A percentile compares a stretch with the other conserved stretches of the same genome.
Conservation (phyloP, 2,797 vertebrate species). For the Tragelaphus eurycerus region DNA sequence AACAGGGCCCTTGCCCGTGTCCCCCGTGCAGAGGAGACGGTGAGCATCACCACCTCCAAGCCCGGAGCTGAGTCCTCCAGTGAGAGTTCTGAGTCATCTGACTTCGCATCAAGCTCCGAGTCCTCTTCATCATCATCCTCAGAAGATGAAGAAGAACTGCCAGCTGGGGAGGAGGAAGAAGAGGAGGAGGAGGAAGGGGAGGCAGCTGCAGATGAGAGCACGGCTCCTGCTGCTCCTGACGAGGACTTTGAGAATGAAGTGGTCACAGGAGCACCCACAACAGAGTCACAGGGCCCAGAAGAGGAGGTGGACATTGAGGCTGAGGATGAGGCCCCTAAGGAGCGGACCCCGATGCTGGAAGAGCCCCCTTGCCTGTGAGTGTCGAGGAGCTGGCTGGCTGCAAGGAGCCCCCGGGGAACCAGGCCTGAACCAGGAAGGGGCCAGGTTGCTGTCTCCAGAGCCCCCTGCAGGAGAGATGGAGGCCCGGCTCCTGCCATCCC, state of each 20-base stretch:
- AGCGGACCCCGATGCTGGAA: constrained; percentile 57
- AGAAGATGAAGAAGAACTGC: constrained; percentile 83
- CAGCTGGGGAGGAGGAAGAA: constrained; percentile 54
- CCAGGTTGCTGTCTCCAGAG: constrained; percentile 50
- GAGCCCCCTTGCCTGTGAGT: constrained; percentile 74
- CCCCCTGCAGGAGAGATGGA: not conserved
- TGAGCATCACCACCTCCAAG: constrained; percentile 87
- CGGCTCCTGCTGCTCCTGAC: constrained; percentile 62
- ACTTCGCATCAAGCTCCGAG: constrained; percentile 91
- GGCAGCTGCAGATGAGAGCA: constrained; percentile 74
- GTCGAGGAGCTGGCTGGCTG: constrained; percentile 76
- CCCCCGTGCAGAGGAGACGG: constrained; percentile 80
- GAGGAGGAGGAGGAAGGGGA: constrained; percentile 71
- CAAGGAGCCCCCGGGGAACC: not conserved
- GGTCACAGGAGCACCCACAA: not conserved
- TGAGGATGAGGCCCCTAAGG: constrained; percentile 78
- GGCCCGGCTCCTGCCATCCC: not conserved
- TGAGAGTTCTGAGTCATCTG: constrained; percentile 90
- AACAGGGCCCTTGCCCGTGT: not conserved
- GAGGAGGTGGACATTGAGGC: constrained; percentile 78
- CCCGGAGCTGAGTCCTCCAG: constrained; percentile 87
- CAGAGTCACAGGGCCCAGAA: constrained; percentile 34
- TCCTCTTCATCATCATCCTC: constrained; percentile 90
- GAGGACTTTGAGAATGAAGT: constrained; percentile 67
- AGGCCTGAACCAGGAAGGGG: not conserved